phyloP scores from a whole-genome alignment of 1,140 invertebrate species.

The Pogonus chalceus region DNA sequence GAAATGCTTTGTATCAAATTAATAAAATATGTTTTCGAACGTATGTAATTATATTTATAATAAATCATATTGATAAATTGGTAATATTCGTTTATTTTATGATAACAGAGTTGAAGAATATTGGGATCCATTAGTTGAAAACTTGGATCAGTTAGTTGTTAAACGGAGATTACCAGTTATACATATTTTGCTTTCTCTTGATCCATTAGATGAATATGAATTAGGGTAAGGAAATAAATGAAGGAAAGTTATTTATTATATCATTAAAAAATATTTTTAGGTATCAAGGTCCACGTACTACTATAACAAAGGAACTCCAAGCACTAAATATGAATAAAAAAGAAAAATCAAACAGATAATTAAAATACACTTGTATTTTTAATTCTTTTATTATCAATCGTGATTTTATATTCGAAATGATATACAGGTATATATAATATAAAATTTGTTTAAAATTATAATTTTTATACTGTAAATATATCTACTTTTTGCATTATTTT shows the following conservation, averaged over 20 bases:
- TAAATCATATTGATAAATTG: background rate
- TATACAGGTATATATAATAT: too few relatives aligned
- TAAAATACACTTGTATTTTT: too few relatives aligned
- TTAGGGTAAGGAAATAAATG: constrained; percentile 37
- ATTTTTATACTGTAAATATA: too few relatives aligned
- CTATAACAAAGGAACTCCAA: background rate
- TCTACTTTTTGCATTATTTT: too few relatives aligned
- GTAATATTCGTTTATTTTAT: constrained; percentile 6
- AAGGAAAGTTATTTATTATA: background rate
- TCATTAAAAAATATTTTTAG: background rate
- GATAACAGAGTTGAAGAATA: constrained; percentile 61
- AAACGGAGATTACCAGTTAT: constrained; percentile 62
- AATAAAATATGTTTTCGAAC: constrained; percentile 59
- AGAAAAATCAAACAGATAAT: background rate
- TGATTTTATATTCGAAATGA: too few relatives aligned
- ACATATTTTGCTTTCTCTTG: constrained; percentile 58
- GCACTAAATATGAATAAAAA: background rate
- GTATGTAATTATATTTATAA: constrained; percentile 37
- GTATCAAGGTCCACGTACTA: background rate
- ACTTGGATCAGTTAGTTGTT: constrained; percentile 61
- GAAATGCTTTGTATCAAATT: constrained; percentile 59
- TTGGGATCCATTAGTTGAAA: constrained; percentile 65
- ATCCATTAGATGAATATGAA: constrained; percentile 39
- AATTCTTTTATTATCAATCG: too few relatives aligned
- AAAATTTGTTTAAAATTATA: too few relatives aligned